These are phyloP conservation scores for Oostethus manadensis DNA, from an alignment of 2,113 vertebrate species.

Conservation along the genomic window DNA sequence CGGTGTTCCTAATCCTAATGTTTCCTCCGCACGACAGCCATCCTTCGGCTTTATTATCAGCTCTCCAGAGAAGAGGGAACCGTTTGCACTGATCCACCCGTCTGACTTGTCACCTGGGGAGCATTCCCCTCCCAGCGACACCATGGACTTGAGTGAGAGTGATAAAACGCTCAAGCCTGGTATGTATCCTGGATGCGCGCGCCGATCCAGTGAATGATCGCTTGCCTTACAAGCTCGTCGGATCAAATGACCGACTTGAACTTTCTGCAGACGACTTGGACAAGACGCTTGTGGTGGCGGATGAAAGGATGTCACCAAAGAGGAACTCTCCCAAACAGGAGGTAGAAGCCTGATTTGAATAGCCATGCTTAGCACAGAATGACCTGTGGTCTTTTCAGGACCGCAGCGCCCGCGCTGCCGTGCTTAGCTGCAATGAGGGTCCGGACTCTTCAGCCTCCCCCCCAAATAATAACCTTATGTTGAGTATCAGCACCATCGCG, in stretches of 20 bases:
- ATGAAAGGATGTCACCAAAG: constrained; percentile 45
- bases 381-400: constrained; percentile 14
- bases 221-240: too few relatives aligned
- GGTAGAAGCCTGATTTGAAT: constrained; percentile 12
- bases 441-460: constrained; percentile 18
- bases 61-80: constrained; percentile 87
- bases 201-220: not conserved
- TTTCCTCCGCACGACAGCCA: constrained; percentile 69
- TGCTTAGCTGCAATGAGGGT: constrained; percentile 14
- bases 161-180: constrained; percentile 74
- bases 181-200: too few relatives aligned
- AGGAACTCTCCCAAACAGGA: constrained; percentile 36
- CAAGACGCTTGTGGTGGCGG: constrained; percentile 57
- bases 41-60: constrained; percentile 94
- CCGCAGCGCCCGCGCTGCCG: not conserved
- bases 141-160: constrained; percentile 50
- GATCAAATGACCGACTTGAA: too few relatives aligned
- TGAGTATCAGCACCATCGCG: constrained; percentile 92
- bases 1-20: not conserved
- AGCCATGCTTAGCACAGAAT: not conserved
- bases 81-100: constrained; percentile 79
- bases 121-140: constrained; percentile 52
- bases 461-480: constrained; percentile 58
- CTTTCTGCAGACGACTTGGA: constrained; percentile 69
- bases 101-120: constrained; percentile 64